phyloP scores from a whole-genome alignment of 2,113 vertebrate genomes.

The Craseonycteris thonglongyai region DNA sequence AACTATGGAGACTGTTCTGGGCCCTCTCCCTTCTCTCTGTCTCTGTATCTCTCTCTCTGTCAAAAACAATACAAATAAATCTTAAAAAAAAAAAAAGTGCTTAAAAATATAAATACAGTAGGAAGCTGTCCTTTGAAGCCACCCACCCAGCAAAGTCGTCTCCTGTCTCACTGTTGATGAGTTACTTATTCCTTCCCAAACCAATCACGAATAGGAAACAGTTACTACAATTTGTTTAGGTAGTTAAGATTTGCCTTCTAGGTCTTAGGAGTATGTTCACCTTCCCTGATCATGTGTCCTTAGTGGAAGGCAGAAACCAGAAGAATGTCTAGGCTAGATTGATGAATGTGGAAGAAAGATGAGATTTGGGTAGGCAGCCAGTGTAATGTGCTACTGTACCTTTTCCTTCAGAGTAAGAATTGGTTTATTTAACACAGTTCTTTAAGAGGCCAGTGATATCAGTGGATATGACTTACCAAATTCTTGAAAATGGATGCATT shows the following conservation, averaged over 20 bases:
- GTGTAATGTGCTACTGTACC: not conserved
- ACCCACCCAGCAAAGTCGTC: not conserved
- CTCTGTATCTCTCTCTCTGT: too few species aligned
- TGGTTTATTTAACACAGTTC: not conserved
- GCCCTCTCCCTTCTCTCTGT: too few species aligned
- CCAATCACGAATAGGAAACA: not conserved
- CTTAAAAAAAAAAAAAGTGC: too few species aligned
- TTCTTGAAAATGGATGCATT: not conserved
- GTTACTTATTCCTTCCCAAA: not conserved
- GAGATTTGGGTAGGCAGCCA: not conserved
- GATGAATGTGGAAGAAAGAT: not conserved
- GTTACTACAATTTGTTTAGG: not conserved
- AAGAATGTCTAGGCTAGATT: not conserved
- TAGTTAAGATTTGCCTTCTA: not conserved
- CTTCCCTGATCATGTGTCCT: not conserved
- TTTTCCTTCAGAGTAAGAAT: not conserved
- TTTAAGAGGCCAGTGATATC: not conserved
- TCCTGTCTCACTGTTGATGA: not conserved
- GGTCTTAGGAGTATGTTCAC: not conserved
- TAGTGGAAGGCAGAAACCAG: not conserved
- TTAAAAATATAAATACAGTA: too few species aligned
- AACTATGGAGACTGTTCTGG: too few species aligned
- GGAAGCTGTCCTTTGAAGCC: slow-evolving; percentile 7
- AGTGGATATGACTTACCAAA: not conserved
- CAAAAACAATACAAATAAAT: too few species aligned